Percentiles rank a stretch among this genome's conserved stretches.
These are phyloP conservation scores for Eublepharis macularius DNA, from an alignment of 2,113 vertebrate genomes.

Conservation along the genomic window DNA sequence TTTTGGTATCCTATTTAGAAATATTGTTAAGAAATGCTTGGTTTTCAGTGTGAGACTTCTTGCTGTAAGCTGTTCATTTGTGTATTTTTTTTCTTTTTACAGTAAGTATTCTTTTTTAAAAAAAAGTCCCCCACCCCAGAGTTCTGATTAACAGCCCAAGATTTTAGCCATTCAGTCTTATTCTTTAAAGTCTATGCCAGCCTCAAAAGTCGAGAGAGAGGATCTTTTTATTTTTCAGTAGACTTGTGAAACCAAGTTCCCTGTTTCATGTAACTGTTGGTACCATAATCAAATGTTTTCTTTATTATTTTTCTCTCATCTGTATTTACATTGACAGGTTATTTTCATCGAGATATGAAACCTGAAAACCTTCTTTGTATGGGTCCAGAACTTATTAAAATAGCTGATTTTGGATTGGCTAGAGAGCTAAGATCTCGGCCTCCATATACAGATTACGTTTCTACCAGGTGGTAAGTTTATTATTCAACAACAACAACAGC, in stretches of 20 bases:
- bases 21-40: neutral
- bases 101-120: neutral
- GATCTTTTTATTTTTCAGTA: neutral
- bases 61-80: neutral
- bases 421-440: conserved; percentile 95
- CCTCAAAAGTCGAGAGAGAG: neutral
- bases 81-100: neutral
- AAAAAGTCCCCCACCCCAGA: neutral
- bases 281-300: neutral
- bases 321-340: conserved; percentile 75
- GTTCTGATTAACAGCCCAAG: neutral
- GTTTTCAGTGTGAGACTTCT: neutral
- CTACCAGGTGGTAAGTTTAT: conserved; percentile 90
- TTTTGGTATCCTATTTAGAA: neutral
- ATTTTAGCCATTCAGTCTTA: neutral
- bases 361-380: conserved; percentile 97
- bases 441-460: conserved; percentile 97
- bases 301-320: conserved; percentile 1
- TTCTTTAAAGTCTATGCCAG: neutral
- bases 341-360: conserved; percentile 98
- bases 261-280: neutral
- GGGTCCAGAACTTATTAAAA: conserved; percentile 97
- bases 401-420: conserved; percentile 97
- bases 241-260: neutral
- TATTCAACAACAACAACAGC: neutral